Evolutionary conservation across 2,888 invertebrate genomes (phyloP), one percentile per base, ranked within the genome.

Genomic region (Dryobotodes eremita): DNA sequence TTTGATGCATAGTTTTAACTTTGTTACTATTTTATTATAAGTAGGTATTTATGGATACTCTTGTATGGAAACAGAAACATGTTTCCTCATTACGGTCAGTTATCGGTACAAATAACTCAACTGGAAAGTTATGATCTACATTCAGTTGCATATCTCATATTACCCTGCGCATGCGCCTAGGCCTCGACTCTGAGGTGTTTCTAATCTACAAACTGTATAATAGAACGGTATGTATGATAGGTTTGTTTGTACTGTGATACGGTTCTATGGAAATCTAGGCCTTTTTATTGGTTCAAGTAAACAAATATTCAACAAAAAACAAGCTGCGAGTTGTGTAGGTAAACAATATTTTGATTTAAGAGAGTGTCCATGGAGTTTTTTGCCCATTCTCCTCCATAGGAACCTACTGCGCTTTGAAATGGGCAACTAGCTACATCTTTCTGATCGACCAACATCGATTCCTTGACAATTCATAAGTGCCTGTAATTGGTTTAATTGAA

Each of bases 91-190:
- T 70, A 75, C 48, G 65, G 3, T 71, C 64, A 71, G 76, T 79
- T 75, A 79, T 68, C 82, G 71, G 55, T 75, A 72, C 66, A 80
- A 84, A 71, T 74, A 78, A 62, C 75, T 81, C 48, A 42, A 59
- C 57, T 86, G 77, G 88, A 88, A 88, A 89, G 86, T 81, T 78
- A 71, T 74, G 85, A 70, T 69, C 79, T 83, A 85, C 80, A 85
- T 89, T 77, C 76, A 55, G 61, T 70, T 68, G n/a, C 55, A 68
- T 53, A 74, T 83, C 79, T 75, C 82, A 62, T 46, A 55, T 83
- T 83, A 80, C 79, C 55, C 31, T 64, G 70, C 59, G 68, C 36
- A 36, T 53, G 31, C 62, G 31, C 26, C n/a, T 57, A 65, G 64
- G 74, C 69, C 77, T 71, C 87, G 72, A 66, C 65, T 75, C 70